Evolutionary conservation across 2,797 vertebrate genomes (phyloP).

Genomic region (Brotogeris chrysoptera): DNA sequence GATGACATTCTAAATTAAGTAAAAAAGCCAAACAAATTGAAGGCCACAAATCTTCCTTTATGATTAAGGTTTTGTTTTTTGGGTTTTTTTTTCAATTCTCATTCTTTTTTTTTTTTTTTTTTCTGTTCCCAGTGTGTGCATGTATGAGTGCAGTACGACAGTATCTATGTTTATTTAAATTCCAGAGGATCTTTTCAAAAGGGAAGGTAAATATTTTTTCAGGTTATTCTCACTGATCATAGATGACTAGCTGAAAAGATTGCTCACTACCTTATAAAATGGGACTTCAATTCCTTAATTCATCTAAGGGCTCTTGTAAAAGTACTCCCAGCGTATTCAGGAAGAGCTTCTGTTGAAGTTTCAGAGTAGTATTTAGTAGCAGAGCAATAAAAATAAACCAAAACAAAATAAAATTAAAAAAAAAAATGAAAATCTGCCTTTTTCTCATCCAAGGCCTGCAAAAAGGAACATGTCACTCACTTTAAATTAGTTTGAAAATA

Average conservation of each 20-base stretch:
- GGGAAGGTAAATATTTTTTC: neutral
- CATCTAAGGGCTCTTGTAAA: neutral
- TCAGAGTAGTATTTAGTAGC: neutral
- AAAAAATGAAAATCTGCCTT: neutral
- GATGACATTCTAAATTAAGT: neutral
- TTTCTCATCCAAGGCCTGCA: neutral
- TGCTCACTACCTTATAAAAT: neutral
- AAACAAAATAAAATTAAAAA: neutral
- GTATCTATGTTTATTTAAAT: neutral
- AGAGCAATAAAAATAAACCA: neutral
- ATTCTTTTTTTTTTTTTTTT: neutral
- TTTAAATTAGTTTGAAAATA: neutral
- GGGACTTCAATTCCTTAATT: neutral
- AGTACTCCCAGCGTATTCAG: neutral
- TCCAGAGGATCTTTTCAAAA: neutral
- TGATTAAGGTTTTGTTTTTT: neutral
- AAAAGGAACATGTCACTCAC: neutral
- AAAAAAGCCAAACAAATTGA: neutral
- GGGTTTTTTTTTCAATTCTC: neutral
- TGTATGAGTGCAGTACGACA: neutral
- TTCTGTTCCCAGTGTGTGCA: fast-evolving
- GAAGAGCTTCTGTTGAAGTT: neutral
- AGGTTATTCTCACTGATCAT: neutral
- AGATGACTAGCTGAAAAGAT: neutral
- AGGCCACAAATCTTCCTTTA: neutral